Base-by-base conservation (phyloP, 2,113 vertebrate species). In the Acrocephalus arundinaceus region DNA sequence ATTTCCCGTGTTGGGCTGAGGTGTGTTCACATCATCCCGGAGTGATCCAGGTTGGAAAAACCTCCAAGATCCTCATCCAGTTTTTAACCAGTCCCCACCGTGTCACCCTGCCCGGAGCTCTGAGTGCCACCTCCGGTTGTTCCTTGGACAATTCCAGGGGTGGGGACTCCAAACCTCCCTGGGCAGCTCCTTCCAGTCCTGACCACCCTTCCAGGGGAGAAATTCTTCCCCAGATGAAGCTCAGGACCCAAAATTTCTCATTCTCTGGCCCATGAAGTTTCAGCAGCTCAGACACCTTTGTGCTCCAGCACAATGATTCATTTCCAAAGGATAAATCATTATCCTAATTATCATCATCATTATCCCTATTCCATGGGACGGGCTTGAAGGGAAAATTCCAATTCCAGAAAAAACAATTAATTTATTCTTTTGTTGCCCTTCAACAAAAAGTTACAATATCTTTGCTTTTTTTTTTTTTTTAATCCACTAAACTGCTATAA, bases 61-160 rank as follows among this genome's bases (percentile, higher is more conserved):
- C 1, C 18, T 28, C 19, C 33, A 2, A 7, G 12, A 2, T 2
- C 63, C 0, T 2, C 12, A 6, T 9, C 27, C 46, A 10, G 0
- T 13, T 16, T 35, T 46, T n/a, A n/a, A n/a, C n/a, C n/a, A n/a
- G n/a, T n/a, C n/a, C n/a, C n/a, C n/a, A n/a, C n/a, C n/a, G n/a
- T n/a, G n/a, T 7, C 63, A 10, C n/a, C n/a, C n/a, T n/a, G n/a
- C n/a, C n/a, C n/a, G n/a, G n/a, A n/a, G n/a, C n/a, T n/a, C n/a
- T n/a, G 15, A 14, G 39, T 68, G 25, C 17, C 46, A 2, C 4
- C 0, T 39, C 39, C 27, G 4, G 10, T 4, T 2, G 0, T 39
- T 28, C n/a, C 74, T 16, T 23, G 28, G n/a, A 2, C 39, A 62
- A 3, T 17, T 78, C 18, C 55, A 24, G 39, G 23, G 12, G 0